Percentiles rank a stretch among this genome's conserved stretches.
Evolutionary conservation across 1,140 invertebrate species (phyloP).

Genomic region (Megalopta genalis): DNA sequence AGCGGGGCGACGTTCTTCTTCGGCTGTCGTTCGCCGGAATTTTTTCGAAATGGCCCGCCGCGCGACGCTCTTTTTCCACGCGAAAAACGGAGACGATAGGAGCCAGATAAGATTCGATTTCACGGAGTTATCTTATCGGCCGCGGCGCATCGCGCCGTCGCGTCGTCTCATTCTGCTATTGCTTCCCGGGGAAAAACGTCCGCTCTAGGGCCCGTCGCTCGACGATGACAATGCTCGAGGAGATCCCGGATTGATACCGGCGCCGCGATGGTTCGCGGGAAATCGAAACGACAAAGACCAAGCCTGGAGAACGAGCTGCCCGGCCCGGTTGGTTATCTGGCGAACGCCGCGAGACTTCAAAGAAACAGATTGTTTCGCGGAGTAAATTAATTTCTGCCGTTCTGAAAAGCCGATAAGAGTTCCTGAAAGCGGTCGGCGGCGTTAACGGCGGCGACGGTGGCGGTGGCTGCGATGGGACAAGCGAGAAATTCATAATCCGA

Average conservation of each 20-base stretch:
- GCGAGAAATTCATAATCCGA: not conserved
- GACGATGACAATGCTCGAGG: no score
- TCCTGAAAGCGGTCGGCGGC: not conserved
- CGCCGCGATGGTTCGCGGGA: not conserved
- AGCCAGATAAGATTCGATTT: constrained; percentile 60
- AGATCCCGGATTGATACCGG: not conserved
- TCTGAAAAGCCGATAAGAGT: not conserved
- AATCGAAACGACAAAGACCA: not conserved
- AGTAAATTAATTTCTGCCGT: constrained; percentile 2
- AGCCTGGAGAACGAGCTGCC: no score
- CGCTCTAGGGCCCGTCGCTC: not conserved
- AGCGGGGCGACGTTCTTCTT: constrained; percentile 7
- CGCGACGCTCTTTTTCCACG: constrained; percentile 1
- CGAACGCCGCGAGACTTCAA: no score
- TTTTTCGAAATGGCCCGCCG: constrained; percentile 6
- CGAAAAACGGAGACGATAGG: constrained; percentile 19
- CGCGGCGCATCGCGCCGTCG: not conserved
- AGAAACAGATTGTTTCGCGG: not conserved
- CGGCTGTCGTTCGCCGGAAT: constrained; percentile 13
- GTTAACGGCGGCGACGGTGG: no score
- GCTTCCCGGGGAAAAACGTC: not conserved
- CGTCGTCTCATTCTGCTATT: not conserved
- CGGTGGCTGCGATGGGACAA: no score
- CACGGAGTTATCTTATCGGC: constrained; percentile 50
- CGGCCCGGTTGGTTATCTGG: no score